These are phyloP conservation scores for Drosophila tropicalis DNA, from an alignment of 1,140 invertebrate genomes.

Conservation along the genomic window DNA sequence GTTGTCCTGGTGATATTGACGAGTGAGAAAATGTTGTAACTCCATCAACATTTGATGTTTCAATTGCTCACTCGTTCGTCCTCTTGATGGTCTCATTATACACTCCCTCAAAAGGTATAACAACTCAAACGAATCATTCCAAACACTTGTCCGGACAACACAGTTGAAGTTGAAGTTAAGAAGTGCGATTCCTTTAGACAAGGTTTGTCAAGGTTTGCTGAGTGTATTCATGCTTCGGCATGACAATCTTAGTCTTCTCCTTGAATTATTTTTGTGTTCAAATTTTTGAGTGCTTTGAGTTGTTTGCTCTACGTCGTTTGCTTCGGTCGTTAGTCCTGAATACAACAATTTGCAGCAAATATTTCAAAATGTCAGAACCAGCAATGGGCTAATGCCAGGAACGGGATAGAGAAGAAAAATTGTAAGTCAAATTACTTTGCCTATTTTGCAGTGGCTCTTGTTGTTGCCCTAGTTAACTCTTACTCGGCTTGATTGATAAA, in stretches of 20 bases:
- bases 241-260: not conserved
- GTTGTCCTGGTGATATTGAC: not conserved
- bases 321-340: conserved; percentile 66
- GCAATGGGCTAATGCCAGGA: conserved; percentile 60
- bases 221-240: not conserved
- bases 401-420: conserved; percentile 35
- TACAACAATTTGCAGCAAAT: conserved; percentile 65
- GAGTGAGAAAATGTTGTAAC: conserved; percentile 3
- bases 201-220: conserved; percentile 18
- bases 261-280: conserved; percentile 5
- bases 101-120: not conserved
- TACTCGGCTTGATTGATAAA: conserved; percentile 11
- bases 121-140: not conserved
- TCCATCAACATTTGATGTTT: conserved; percentile 55
- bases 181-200: no score
- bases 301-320: conserved; percentile 26
- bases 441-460: conserved; percentile 5
- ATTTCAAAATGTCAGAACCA: conserved; percentile 77
- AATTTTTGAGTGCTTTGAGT: conserved; percentile 24
- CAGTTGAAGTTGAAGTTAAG: no score
- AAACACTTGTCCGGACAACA: no score
- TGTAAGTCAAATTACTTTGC: conserved; percentile 47
- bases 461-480: not conserved
- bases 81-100: conserved; percentile 3
- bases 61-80: conserved; percentile 44